Percentiles rank a stretch among this genome's conserved stretches.
These are phyloP conservation scores for Neofelis nebulosa DNA, from an alignment of 2,113 vertebrate species.

Conservation along the genomic window DNA sequence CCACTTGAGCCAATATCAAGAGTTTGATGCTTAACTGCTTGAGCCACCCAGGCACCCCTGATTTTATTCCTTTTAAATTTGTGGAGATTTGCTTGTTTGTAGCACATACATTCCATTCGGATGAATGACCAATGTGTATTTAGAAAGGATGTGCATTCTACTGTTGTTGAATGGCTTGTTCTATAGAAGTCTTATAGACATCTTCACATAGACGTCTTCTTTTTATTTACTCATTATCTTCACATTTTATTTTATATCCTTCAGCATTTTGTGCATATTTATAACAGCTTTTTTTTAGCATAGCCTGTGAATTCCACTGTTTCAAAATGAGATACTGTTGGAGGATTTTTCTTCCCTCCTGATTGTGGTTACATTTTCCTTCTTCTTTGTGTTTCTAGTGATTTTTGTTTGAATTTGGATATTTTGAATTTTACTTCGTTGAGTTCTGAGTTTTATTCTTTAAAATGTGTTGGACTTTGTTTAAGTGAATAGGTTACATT, in stretches of 20 bases:
- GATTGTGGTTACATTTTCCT: neutral
- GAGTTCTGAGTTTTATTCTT: neutral
- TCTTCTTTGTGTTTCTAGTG: neutral
- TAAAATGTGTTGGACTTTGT: neutral
- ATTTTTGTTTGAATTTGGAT: neutral
- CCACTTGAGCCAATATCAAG: too few species aligned
- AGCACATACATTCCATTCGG: neutral
- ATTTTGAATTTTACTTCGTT: slow-evolving; percentile 44
- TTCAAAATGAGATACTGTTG: neutral
- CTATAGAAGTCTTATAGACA: neutral
- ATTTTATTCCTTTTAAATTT: neutral
- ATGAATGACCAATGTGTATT: neutral
- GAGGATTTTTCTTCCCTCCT: neutral
- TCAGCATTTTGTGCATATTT: neutral
- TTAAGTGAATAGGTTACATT: neutral
- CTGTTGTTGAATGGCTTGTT: neutral
- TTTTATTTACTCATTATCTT: neutral
- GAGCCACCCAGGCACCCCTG: too few species aligned
- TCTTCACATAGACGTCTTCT: neutral
- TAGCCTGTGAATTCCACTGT: neutral
- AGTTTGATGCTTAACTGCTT: too few species aligned
- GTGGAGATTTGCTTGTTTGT: neutral
- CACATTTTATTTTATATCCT: neutral
- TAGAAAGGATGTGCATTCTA: neutral
- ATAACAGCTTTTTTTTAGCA: neutral